Conservation (phyloP, 2,888 invertebrate genomes). For the Heteromurus nitidus region DNA sequence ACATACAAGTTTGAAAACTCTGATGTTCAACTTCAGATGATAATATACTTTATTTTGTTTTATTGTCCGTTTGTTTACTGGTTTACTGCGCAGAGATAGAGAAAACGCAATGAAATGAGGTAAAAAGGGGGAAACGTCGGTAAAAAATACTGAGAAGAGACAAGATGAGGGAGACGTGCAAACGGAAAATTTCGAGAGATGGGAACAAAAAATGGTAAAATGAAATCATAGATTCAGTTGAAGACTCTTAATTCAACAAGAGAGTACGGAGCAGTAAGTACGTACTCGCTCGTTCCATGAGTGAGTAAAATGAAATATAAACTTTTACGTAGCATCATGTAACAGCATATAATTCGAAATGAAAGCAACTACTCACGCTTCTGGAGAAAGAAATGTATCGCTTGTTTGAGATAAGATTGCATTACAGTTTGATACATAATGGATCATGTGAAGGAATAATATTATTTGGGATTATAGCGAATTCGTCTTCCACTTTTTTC, state of each 20-base stretch:
- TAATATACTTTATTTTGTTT: constrained; percentile 36
- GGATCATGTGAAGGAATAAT: constrained; percentile 62
- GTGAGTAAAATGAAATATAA: background rate
- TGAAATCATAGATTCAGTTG: constrained; percentile 59
- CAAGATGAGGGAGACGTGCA: background rate
- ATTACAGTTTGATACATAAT: constrained; percentile 58
- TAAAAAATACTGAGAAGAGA: too few relatives aligned
- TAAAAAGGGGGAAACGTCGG: constrained; percentile 10
- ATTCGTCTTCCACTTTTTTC: background rate
- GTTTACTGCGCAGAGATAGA: too few relatives aligned
- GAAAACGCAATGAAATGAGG: constrained; percentile 40
- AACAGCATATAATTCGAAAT: too few relatives aligned
- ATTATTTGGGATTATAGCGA: constrained; percentile 21
- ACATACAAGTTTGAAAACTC: constrained; percentile 56
- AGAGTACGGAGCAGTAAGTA: constrained; percentile 28
- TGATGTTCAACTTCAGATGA: constrained; percentile 25
- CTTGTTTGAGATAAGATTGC: constrained; percentile 43
- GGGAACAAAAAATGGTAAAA: constrained; percentile 28
- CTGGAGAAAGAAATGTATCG: too few relatives aligned
- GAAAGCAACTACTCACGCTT: too few relatives aligned
- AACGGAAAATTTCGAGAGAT: constrained; percentile 16
- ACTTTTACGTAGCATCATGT: too few relatives aligned
- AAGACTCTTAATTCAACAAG: constrained; percentile 57
- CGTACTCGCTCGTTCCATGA: constrained; percentile 13
- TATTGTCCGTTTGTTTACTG: constrained; percentile 15